Percentiles rank a stretch among this genome's conserved stretches.
These are phyloP conservation scores for Lophura nycthemera DNA, from an alignment of 2,113 vertebrate genomes.

Conservation along the genomic window DNA sequence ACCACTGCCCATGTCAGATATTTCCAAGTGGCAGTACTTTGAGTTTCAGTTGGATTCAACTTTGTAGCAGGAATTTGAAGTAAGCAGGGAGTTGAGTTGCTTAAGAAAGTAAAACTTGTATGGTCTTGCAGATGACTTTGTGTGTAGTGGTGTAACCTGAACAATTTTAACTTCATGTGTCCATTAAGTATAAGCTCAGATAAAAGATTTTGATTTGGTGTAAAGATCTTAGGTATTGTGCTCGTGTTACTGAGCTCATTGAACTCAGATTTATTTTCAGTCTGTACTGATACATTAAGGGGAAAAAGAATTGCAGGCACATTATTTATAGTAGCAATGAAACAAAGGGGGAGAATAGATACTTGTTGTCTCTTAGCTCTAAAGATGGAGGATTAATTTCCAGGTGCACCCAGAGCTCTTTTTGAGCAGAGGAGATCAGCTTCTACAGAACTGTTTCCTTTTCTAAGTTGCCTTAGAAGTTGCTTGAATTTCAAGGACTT, in stretches of 20 bases:
- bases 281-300: background rate
- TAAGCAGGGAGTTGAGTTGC: background rate
- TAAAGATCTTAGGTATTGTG: background rate
- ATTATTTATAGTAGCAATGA: background rate
- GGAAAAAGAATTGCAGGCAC: rapidly evolving
- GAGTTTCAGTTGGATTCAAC: background rate
- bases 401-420: background rate
- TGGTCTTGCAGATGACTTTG: background rate
- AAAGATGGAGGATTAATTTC: background rate
- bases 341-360: background rate
- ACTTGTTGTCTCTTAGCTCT: background rate
- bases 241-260: background rate
- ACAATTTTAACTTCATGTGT: background rate
- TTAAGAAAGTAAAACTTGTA: background rate
- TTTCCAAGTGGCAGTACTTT: background rate
- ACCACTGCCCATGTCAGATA: background rate
- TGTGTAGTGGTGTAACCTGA: background rate
- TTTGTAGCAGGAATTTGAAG: background rate
- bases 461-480: background rate
- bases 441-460: background rate
- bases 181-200: background rate
- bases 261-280: background rate
- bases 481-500: background rate
- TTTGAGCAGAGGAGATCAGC: background rate
- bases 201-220: background rate